Evolutionary conservation across 2,113 vertebrate species (phyloP), one percentile per base, ranked within the genome.

Genomic region (Psephotus haematonotus): DNA sequence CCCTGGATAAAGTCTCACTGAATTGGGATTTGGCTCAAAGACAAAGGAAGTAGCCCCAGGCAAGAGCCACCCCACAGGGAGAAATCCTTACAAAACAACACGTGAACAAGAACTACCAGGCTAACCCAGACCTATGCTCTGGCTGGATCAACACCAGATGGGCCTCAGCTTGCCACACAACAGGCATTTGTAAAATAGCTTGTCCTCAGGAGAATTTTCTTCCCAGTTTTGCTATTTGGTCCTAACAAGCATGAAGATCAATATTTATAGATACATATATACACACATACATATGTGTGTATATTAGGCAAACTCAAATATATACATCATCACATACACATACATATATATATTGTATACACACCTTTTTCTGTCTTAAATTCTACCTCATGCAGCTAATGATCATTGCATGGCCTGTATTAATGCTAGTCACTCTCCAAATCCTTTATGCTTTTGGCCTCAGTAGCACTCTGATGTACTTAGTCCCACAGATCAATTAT

Each of bases 321-420:
- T 31, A 33, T 49, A 31, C 33, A n/a, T n/a, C n/a, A n/a, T n/a
- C n/a, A n/a, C n/a, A 31, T 4, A 43, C 1, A 13, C 4, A 4
- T 11, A 2, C 5, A 31, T 68, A 15, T 16, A 31, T 43, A 31
- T 4, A 39, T 1, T 5, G 3, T 13, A 2, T 5, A 33, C 9
- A 3, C 11, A 55, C 31, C 13, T 59, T 59, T 59, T 59, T 16
- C 55, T 27, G 39, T 33, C 10, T 63, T 63, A 13, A 5, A 13
- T 18, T 47, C 29, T 77, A 14, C 25, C 6, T 78, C 43, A 9
- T 39, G 10, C 44, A 57, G n/a, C 28, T 69, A 29, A 23, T 49
- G 44, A 29, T 65, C 41, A 53, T 31, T 88, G 68, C 19, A 14
- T 44, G 41, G 15, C 24, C 18, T 72, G 28, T 47, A 5, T 74